These are phyloP conservation scores for Microtus pennsylvanicus DNA, from an alignment of 2,113 vertebrate genomes.

Conservation along the genomic window DNA sequence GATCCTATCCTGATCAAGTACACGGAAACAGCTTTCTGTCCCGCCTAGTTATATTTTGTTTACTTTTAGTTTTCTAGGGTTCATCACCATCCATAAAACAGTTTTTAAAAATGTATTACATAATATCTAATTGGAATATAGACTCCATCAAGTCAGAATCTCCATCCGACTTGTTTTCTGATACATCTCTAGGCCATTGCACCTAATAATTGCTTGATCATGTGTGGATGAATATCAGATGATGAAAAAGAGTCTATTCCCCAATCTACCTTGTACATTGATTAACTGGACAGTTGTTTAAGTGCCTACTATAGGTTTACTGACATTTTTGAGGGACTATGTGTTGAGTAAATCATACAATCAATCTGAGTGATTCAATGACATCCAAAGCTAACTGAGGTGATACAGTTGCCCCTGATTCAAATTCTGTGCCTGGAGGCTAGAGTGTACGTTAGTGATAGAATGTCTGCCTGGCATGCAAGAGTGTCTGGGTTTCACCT, in stretches of 20 bases:
- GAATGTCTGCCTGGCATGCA: neutral
- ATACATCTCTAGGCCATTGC: neutral
- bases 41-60: neutral
- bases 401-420: neutral
- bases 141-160: neutral
- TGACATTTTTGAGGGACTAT: neutral
- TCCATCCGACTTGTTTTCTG: neutral
- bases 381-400: neutral
- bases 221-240: neutral
- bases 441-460: neutral
- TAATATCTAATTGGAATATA: neutral
- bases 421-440: neutral
- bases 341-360: neutral
- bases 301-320: neutral
- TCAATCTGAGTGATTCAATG: neutral
- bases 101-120: neutral
- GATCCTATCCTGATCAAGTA: neutral
- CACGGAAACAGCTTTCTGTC: fast-evolving
- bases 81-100: neutral
- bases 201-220: neutral
- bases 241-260: neutral
- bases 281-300: neutral
- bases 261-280: neutral
- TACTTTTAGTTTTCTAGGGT: neutral
- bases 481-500: neutral